Percentiles rank a stretch among this genome's conserved stretches.
Evolutionary conservation across 2,113 vertebrate genomes (phyloP).

Genomic region (Lepisosteus osseus): DNA sequence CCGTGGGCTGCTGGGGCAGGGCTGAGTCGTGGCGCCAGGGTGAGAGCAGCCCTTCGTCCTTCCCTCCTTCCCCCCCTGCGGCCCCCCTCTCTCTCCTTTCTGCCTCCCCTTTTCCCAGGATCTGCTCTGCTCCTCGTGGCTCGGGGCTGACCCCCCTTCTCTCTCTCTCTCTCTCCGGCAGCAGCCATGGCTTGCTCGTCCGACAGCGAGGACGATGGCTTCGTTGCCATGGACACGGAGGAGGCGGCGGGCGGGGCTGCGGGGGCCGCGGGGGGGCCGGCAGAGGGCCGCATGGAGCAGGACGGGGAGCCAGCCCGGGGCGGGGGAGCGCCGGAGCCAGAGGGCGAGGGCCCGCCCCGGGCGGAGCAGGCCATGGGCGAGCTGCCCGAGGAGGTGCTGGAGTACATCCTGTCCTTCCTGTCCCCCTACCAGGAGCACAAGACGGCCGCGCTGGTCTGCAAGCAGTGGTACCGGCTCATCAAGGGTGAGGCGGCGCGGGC

Average conservation of each 20-base stretch:
- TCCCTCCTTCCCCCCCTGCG: background rate
- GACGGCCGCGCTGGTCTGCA: conserved; percentile 93
- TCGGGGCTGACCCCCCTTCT: conserved; percentile 1
- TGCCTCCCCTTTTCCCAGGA: no score
- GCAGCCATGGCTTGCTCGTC: conserved; percentile 88
- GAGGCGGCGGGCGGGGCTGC: conserved; percentile 55
- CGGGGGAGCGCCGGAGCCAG: conserved; percentile 57
- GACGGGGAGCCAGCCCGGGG: conserved; percentile 50
- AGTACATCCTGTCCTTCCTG: conserved; percentile 95
- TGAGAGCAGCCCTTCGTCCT: no score
- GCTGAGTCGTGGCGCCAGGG: no score
- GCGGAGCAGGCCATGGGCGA: conserved; percentile 77
- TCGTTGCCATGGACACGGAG: conserved; percentile 91
- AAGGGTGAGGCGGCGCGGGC: conserved; percentile 74
- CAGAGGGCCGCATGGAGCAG: conserved; percentile 60
- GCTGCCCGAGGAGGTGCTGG: conserved; percentile 92
- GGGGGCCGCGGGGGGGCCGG: conserved; percentile 9
- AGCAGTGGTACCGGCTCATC: conserved; percentile 97
- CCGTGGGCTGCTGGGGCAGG: no score
- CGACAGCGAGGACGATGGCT: conserved; percentile 85
- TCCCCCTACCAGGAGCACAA: conserved; percentile 98
- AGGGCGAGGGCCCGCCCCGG: conserved; percentile 47
- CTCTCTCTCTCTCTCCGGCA: conserved; percentile 47
- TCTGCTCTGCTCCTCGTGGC: no score
- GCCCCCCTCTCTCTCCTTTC: background rate